Base-by-base conservation (phyloP, 1,140 invertebrate species). In the Bombyx mandarina region DNA sequence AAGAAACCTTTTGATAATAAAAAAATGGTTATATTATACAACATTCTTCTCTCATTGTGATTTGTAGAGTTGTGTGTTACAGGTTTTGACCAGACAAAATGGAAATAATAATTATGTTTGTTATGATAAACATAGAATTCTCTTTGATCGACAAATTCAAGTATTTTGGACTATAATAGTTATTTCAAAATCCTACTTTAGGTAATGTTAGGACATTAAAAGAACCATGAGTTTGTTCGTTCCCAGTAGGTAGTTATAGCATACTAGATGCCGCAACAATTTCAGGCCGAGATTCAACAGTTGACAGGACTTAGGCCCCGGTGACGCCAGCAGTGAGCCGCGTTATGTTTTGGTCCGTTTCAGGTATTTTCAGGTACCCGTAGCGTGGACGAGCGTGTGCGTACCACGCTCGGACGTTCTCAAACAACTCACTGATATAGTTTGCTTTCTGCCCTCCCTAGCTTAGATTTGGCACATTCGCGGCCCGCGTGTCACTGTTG, bases 361-460 rank as follows among this genome's bases (percentile, higher is more conserved):
- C 84, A 87, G 84, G 79, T 82, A 84, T 85, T 87, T 82, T 78
- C 83, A 86, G 83, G 83, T 84, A 80, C 80, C 79, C 72, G 45
- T 75, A 66, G 66, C 60, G 46, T 66, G 77, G 76, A 77, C 60
- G 75, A 83, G 77, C 78, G 80, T 77, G 79, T 61, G 65, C 68
- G 57, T 54, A 61, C 63, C 76, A 77, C 79, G 79, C 77, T 82
- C 79, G 59, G 73, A 67, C 58, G 66, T 72, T 75, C 59, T 71
- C 62, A 78, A 75, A 82, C 77, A 81, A 78, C 74, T 87, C 79
- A 89, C 85, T 89, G 82, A 89, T 86, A 82, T 78, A 84, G 86
- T 88, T 82, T 89, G 88, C 88, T 89, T 89, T 89, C 76, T 89
- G 88, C 88, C 83, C 82, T 88, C 82, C 86, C 82, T 89, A 89